A percentile compares a stretch with the other conserved stretches of the same genome.
phyloP scores from a whole-genome alignment of 2,113 vertebrate species.

The Clarias magur region DNA sequence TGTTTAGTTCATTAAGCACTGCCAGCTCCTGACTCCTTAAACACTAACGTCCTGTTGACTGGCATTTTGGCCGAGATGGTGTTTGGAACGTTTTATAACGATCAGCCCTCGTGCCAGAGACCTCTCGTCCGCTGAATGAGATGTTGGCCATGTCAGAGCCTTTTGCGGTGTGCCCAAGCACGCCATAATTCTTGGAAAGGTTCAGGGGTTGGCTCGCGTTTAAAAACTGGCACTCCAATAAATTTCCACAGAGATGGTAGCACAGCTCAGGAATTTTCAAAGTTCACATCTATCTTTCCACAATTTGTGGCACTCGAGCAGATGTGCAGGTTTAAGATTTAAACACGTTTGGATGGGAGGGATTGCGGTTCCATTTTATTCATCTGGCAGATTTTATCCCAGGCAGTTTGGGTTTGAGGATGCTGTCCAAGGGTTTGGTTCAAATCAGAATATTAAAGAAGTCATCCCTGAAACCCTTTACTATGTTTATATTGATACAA shows the following conservation, averaged over 20 bases:
- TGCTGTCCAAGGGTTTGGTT: background rate
- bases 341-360: background rate
- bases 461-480: background rate
- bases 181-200: slow-evolving; percentile 45
- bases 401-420: background rate
- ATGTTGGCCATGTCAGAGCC: slow-evolving; percentile 39
- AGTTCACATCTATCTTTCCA: slow-evolving; percentile 28
- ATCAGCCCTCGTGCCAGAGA: slow-evolving; percentile 33
- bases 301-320: background rate
- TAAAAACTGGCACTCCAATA: slow-evolving; percentile 48
- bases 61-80: slow-evolving; percentile 26
- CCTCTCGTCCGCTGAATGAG: slow-evolving; percentile 36
- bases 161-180: slow-evolving; percentile 47
- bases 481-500: background rate
- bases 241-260: slow-evolving; percentile 40
- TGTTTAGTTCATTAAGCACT: slow-evolving; percentile 7
- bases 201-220: slow-evolving; percentile 50
- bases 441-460: background rate
- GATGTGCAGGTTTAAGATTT: slow-evolving; percentile 18
- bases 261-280: background rate
- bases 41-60: slow-evolving; percentile 21
- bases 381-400: background rate
- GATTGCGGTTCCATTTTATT: background rate
- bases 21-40: background rate
- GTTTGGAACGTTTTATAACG: slow-evolving; percentile 29